Percentiles rank a stretch among this genome's conserved stretches.
These are phyloP conservation scores for Axea sp. DNA, from an alignment of 2,888 invertebrate genomes.

Conservation along the genomic window DNA sequence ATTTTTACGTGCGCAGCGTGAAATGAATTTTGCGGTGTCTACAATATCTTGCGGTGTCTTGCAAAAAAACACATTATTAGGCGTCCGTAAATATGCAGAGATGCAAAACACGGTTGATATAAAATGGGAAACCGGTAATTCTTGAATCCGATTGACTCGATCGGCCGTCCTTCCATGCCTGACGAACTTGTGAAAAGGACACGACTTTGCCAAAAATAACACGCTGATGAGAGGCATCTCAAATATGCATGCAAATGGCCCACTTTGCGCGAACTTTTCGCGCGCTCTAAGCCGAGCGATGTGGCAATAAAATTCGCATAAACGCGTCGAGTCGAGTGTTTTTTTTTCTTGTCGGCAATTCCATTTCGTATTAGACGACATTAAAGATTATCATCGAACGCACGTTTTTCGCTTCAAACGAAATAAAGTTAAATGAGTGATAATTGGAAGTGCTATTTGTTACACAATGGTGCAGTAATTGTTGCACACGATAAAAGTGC, in stretches of 20 bases:
- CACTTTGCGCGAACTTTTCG: conserved; percentile 61
- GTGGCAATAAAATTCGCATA: conserved; percentile 12
- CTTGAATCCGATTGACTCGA: conserved; percentile 50
- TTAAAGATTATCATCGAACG: no score
- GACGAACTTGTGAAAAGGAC: conserved; percentile 28
- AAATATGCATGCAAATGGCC: conserved; percentile 47
- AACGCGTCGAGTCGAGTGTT: no score
- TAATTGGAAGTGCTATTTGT: no score
- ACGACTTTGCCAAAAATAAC: conserved; percentile 42
- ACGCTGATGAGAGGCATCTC: not conserved
- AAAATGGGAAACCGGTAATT: conserved; percentile 61
- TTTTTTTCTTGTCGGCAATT: no score
- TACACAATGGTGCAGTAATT: no score
- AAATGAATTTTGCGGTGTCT: conserved; percentile 26
- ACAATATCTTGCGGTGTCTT: conserved; percentile 25
- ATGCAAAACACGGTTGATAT: conserved; percentile 41
- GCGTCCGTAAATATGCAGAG: conserved; percentile 35
- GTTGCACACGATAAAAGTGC: conserved; percentile 5
- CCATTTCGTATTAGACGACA: no score
- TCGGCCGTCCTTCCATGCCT: conserved; percentile 43
- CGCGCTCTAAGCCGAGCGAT: not conserved
- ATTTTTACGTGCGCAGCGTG: conserved; percentile 27
- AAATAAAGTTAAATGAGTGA: no score
- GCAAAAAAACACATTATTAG: conserved; percentile 49
- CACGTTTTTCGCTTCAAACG: no score